Percentiles rank a stretch among this genome's conserved stretches.
phyloP scores from a whole-genome alignment of 2,113 vertebrate genomes.

The Gracilinanus agilis region DNA sequence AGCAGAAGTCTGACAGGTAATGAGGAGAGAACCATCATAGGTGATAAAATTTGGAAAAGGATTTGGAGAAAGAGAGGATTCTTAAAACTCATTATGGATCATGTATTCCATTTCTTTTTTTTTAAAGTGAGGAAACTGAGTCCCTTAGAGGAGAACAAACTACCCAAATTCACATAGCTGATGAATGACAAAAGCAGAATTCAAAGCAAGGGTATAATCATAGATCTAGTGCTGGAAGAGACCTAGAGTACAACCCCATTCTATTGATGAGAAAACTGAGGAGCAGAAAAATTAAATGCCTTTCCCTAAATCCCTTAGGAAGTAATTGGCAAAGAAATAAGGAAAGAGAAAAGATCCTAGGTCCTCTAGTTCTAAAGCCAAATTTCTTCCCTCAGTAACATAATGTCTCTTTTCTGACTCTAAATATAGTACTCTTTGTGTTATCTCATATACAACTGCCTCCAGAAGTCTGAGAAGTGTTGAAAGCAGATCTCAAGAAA shows the following conservation, averaged over 20 bases:
- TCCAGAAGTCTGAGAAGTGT: neutral
- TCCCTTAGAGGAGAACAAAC: neutral
- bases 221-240: neutral
- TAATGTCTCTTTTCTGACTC: neutral
- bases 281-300: neutral
- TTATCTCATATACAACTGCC: neutral
- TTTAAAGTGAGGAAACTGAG: neutral
- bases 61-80: neutral
- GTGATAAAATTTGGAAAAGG: neutral
- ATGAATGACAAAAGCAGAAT: neutral
- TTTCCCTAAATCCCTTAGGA: neutral
- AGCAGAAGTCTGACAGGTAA: neutral
- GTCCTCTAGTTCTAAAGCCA: neutral
- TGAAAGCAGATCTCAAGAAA: neutral
- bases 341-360: neutral
- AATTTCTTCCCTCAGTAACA: neutral
- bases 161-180: neutral
- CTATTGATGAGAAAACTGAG: neutral
- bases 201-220: neutral
- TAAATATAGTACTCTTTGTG: neutral
- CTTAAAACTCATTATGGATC: neutral
- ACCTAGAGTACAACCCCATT: neutral
- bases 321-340: neutral
- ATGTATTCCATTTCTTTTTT: neutral
- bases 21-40: neutral